A percentile compares a stretch with the other conserved stretches of the same genome.
These are phyloP conservation scores for Drosophila aldrichi DNA, from an alignment of 2,888 invertebrate genomes.

Conservation along the genomic window DNA sequence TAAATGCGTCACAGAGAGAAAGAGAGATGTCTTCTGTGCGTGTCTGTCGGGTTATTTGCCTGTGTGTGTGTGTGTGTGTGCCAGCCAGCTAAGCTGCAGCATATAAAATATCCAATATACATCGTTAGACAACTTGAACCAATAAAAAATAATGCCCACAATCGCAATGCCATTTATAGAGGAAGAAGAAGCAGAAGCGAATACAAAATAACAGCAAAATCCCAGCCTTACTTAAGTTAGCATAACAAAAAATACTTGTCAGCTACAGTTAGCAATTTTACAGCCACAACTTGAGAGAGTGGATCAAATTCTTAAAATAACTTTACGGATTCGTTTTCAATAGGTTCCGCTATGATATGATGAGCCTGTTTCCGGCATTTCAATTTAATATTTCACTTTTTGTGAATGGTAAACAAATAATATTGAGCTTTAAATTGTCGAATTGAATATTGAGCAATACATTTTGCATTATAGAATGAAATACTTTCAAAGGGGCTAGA, in stretches of 20 bases:
- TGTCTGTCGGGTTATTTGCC: constrained; percentile 60
- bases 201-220: constrained; percentile 16
- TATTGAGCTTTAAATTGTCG: not conserved
- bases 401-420: not conserved
- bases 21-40: constrained; percentile 59
- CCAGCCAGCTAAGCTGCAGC: constrained; percentile 57
- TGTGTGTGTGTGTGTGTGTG: constrained; percentile 43
- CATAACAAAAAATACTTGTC: constrained; percentile 27
- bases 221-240: constrained; percentile 6
- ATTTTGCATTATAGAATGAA: not conserved
- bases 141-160: constrained; percentile 69
- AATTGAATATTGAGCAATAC: not conserved
- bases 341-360: not conserved
- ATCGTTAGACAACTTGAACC: constrained; percentile 69
- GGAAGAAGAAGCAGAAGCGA: not conserved
- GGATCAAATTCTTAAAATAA: constrained; percentile 13
- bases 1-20: constrained; percentile 44
- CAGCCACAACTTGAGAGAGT: constrained; percentile 5
- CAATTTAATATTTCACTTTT: not conserved
- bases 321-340: constrained; percentile 3
- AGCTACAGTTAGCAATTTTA: constrained; percentile 15
- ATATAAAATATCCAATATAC: constrained; percentile 72
- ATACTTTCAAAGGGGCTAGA: not conserved
- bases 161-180: constrained; percentile 45
- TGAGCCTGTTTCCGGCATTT: not conserved